These are phyloP conservation scores for Nephrocerus scutellatus DNA, from an alignment of 2,888 invertebrate genomes.

Conservation along the genomic window DNA sequence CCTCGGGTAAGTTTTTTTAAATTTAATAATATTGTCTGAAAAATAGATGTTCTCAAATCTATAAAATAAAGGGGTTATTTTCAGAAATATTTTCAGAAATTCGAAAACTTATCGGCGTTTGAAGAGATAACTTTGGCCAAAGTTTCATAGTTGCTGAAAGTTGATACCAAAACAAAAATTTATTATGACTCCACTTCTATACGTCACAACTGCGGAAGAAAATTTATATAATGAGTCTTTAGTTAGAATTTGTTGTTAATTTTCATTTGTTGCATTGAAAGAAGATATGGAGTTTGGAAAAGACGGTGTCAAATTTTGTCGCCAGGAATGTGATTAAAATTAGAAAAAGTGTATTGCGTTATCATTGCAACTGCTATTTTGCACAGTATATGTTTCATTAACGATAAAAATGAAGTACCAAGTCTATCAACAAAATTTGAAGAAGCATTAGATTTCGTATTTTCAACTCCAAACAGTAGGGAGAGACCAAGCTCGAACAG, in stretches of 20 bases:
- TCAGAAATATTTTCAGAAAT: too few relatives aligned
- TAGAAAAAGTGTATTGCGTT: constrained; percentile 9
- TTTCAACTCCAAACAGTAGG: not conserved
- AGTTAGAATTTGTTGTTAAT: constrained; percentile 14
- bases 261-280: constrained; percentile 12
- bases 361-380: constrained; percentile 16
- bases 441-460: not conserved
- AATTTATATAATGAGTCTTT: constrained; percentile 12
- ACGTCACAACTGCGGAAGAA: too few relatives aligned
- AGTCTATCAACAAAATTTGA: not conserved
- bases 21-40: too few relatives aligned
- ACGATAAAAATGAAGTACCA: constrained; percentile 2
- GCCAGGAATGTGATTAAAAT: constrained; percentile 12
- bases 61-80: too few relatives aligned
- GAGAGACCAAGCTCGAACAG: too few relatives aligned
- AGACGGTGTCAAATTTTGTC: constrained; percentile 16
- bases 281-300: constrained; percentile 17
- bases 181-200: too few relatives aligned
- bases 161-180: too few relatives aligned
- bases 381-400: constrained; percentile 14
- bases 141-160: too few relatives aligned
- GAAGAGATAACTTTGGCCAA: too few relatives aligned
- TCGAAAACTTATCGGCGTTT: too few relatives aligned
- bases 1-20: too few relatives aligned
- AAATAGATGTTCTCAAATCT: too few relatives aligned